Evolutionary conservation across 2,888 invertebrate species (phyloP), one percentile per base, ranked within the genome.

Genomic region (Ophion obscuratus): DNA sequence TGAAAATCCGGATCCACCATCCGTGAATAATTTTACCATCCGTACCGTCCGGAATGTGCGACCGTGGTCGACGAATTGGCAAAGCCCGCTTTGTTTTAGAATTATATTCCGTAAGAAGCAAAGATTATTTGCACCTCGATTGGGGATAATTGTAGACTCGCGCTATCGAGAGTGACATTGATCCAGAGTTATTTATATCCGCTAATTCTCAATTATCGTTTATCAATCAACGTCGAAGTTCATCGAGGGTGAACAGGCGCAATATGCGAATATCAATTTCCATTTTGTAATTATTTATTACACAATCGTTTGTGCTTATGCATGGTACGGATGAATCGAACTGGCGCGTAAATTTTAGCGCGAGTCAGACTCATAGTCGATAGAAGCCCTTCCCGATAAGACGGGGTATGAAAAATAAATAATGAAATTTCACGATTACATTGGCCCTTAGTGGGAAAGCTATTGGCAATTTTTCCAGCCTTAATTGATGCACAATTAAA

Each of bases 241-340:
- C 2, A 53, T 14, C 2, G 53, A 53, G 14, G 2, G 14, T 14
- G 53, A 53, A 53, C 27, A 17, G n/a, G 3, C 9, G 2, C 11
- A 64, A 14, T 2, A 31, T 14, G 31, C 11, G 3, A 27, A 67
- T 40, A 2, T n/a, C 10, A 10, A 40, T 67, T n/a, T 40, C 7
- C 6, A 67, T 40, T 10, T 40, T 67, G 36, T 40, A 36, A 40
- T 67, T 40, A n/a, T 67, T 40, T 67, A 17, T 67, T 20, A 40
- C 66, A 66, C n/a, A 66, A 66, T 66, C 36, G n/a, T 66, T 66
- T 17, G 36, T 66, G 40, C 17, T 10, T 36, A 66, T 6, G 36
- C 2, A 17, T 64, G 7, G 17, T 47, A 47, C 11, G 47, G 47
- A 47, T 47, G 2, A 47, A 47, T 36, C 36, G 36, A 36, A 36